Evolutionary conservation across 2,888 invertebrate species (phyloP).

Genomic region (Polymixis flavicincta): DNA sequence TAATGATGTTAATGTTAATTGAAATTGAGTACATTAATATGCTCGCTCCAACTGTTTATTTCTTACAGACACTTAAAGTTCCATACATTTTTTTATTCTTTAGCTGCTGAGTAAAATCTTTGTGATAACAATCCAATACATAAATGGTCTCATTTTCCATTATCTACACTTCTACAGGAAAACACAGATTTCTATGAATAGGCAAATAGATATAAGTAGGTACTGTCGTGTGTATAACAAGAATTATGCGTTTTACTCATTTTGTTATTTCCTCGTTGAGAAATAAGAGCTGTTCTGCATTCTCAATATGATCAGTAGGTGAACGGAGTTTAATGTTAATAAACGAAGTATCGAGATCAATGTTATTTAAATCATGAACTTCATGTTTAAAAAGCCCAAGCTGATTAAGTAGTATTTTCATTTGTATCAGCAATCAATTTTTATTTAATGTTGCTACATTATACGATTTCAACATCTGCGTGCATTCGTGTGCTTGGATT

Average conservation of each 20-base stretch:
- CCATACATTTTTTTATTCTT: not conserved
- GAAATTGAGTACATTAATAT: not conserved
- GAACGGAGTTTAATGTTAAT: not conserved
- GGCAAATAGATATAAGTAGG: slow-evolving; percentile 7
- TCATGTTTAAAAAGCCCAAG: not conserved
- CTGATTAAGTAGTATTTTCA: not conserved
- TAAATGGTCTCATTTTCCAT: not conserved
- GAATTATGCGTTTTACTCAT: slow-evolving; percentile 7
- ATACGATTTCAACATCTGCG: not conserved
- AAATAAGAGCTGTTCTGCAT: slow-evolving; percentile 9
- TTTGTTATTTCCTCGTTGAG: slow-evolving; percentile 44
- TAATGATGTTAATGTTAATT: slow-evolving; percentile 6
- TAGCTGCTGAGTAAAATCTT: not conserved
- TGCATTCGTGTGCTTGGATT: not conserved
- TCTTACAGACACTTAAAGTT: not conserved
- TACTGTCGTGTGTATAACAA: not conserved
- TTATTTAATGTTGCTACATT: not conserved
- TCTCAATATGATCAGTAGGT: not conserved
- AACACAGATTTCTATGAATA: slow-evolving; percentile 25
- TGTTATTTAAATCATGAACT: not conserved
- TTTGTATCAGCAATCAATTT: not conserved
- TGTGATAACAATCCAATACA: not conserved
- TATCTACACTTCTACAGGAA: slow-evolving; percentile 17
- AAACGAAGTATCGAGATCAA: not conserved
- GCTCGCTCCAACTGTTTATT: not conserved